phyloP scores from a whole-genome alignment of 2,113 vertebrate species.

The Dipodomys spectabilis region DNA sequence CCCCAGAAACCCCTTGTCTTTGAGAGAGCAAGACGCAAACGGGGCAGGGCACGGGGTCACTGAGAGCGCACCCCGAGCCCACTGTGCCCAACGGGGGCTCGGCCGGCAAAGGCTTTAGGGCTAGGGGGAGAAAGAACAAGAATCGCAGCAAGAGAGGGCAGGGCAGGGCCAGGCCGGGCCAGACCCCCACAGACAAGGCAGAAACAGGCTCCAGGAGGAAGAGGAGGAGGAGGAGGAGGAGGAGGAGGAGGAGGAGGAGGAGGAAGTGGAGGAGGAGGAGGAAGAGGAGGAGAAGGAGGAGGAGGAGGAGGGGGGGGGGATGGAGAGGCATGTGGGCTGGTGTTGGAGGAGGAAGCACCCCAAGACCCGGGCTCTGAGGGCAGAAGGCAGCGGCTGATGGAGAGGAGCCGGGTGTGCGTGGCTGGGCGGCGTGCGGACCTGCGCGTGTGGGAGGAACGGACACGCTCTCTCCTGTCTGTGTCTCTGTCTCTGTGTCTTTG shows the following conservation, averaged over 20 bases:
- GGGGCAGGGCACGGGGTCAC: neutral
- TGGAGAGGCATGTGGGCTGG: neutral
- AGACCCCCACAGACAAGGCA: rapidly evolving
- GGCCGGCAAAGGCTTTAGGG: neutral
- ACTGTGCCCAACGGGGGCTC: neutral
- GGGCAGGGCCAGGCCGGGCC: neutral
- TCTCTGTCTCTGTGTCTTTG: no score
- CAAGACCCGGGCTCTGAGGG: neutral
- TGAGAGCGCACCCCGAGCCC: rapidly evolving
- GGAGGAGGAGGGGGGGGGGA: rapidly evolving
- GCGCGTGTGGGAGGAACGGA: no score
- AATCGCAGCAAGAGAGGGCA: neutral
- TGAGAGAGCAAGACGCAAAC: neutral
- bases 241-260: no score
- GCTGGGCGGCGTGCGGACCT: no score
- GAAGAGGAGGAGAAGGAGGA: neutral
- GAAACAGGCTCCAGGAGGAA: neutral
- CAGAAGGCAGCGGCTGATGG: neutral
- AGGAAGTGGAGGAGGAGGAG: neutral
- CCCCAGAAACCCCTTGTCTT: neutral
- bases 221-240: neutral
- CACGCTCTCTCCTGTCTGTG: no score
- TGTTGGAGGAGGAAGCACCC: neutral
- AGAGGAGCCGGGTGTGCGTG: no score
- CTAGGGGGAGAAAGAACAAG: neutral